Conservation (phyloP, 1,140 invertebrate genomes). For the Trinorchestia longiramus region DNA sequence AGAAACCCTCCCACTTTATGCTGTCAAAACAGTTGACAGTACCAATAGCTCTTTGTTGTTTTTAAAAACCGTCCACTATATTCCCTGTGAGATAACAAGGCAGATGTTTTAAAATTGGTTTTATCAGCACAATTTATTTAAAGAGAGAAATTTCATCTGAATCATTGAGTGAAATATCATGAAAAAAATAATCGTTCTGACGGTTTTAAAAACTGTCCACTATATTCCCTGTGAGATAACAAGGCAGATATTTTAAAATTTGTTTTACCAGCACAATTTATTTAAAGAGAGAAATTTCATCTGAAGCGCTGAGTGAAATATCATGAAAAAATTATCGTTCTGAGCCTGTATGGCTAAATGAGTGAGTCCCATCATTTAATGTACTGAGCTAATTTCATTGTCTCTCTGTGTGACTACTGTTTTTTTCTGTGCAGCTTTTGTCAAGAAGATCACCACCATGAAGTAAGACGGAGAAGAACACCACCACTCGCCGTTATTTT, state of each 20-base stretch:
- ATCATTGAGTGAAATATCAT: background rate
- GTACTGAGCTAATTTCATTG: background rate
- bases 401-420: background rate
- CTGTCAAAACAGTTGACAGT: background rate
- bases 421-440: conserved; percentile 40
- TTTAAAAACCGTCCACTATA: background rate
- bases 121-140: too few relatives aligned
- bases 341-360: background rate
- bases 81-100: background rate
- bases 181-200: background rate
- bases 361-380: background rate
- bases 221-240: background rate
- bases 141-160: background rate
- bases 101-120: background rate
- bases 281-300: background rate
- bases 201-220: background rate
- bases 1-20: background rate
- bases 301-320: background rate
- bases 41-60: background rate
- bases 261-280: too few relatives aligned
- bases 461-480: conserved; percentile 26
- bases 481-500: background rate
- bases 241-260: background rate
- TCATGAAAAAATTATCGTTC: background rate
- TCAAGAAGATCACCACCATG: conserved; percentile 23